Percentiles rank a stretch among this genome's conserved stretches.
Conservation (phyloP, 1,140 invertebrate species). For the Nixonia krombeini region DNA sequence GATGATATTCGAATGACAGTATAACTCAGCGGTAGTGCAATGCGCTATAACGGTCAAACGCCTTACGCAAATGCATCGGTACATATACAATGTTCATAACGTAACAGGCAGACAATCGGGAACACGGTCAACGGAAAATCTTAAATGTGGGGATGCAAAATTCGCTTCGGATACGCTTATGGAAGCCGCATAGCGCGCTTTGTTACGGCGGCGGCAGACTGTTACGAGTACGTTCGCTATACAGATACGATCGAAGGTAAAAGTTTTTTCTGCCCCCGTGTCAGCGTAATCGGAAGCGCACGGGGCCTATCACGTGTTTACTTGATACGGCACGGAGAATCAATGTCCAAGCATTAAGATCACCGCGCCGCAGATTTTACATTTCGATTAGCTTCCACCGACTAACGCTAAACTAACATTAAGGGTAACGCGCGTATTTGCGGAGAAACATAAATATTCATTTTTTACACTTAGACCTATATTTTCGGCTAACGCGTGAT, state of each 20-base stretch:
- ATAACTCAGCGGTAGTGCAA: conserved; percentile 7
- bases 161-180: conserved; percentile 41
- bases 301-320: conserved; percentile 13
- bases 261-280: conserved; percentile 32
- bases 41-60: conserved; percentile 15
- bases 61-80: conserved; percentile 10
- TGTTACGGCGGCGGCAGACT: conserved; percentile 12
- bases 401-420: background rate
- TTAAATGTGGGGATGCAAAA: conserved; percentile 35
- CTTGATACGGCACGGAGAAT: background rate
- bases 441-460: too few species aligned
- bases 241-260: conserved; percentile 39
- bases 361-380: background rate
- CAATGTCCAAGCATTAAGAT: background rate
- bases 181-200: conserved; percentile 15
- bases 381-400: background rate
- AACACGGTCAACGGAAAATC: conserved; percentile 37
- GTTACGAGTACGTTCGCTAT: conserved; percentile 30
- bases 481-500: too few species aligned
- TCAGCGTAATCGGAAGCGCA: conserved; percentile 17
- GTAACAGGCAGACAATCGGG: conserved; percentile 13
- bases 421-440: too few species aligned
- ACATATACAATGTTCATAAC: conserved; percentile 14
- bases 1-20: background rate
- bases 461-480: background rate